These are phyloP conservation scores for Falco peregrinus DNA, from an alignment of 2,797 vertebrate genomes.

Conservation along the genomic window DNA sequence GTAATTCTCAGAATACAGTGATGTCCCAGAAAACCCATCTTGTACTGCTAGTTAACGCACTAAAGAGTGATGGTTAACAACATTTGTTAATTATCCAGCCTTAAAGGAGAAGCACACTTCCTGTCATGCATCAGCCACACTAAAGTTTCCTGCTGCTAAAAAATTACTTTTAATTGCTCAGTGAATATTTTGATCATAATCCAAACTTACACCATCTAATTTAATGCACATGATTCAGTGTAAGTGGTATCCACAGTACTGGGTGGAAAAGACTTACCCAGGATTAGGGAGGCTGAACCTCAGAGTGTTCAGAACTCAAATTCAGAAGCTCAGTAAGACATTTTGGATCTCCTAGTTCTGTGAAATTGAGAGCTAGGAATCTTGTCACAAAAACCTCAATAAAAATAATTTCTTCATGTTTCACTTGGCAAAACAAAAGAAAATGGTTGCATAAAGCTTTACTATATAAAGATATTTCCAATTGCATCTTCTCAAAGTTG, in stretches of 20 bases:
- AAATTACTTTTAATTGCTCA: neutral
- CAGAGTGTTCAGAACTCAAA: neutral
- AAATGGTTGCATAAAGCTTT: neutral
- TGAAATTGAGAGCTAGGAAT: neutral
- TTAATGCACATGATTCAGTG: neutral
- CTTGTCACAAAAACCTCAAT: neutral
- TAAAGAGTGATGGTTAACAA: neutral
- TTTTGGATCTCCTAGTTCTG: neutral
- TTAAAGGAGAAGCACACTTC: neutral
- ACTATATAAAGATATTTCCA: neutral
- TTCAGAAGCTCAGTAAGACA: neutral
- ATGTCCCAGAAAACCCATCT: neutral
- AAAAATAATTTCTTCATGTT: neutral
- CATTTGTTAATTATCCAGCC: neutral
- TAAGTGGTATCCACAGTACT: neutral
- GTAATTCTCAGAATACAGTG: neutral
- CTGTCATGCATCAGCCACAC: neutral
- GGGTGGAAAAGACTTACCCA: neutral
- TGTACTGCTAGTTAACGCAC: neutral
- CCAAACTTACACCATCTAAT: neutral
- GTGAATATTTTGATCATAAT: conserved; percentile 2
- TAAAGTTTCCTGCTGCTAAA: neutral
- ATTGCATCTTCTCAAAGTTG: neutral
- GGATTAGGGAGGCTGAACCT: neutral
- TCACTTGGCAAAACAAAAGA: neutral